Conservation (phyloP, 2,888 invertebrate genomes). For the Cacoxenus indagator region DNA sequence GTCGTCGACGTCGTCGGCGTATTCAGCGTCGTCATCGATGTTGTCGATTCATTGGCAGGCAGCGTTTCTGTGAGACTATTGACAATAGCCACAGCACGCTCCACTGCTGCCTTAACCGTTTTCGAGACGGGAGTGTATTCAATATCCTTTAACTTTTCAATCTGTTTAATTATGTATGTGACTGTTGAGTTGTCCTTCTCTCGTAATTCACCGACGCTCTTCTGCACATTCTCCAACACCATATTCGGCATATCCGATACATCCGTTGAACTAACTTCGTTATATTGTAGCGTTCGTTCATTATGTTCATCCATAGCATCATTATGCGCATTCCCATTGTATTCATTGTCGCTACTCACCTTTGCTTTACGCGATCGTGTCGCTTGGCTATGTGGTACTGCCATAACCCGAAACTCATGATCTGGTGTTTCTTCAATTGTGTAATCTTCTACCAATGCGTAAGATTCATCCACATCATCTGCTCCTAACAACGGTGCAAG, state of each 20-base stretch:
- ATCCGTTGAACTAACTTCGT: conserved; percentile 51
- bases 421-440: conserved; percentile 25
- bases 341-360: neutral
- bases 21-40: neutral
- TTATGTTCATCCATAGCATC: neutral
- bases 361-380: too few relatives aligned
- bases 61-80: neutral
- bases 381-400: too few relatives aligned
- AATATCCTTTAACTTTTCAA: conserved; percentile 33
- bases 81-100: conserved; percentile 12
- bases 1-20: neutral
- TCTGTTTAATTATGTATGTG: conserved; percentile 32
- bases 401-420: too few relatives aligned
- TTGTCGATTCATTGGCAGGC: neutral
- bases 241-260: conserved; percentile 35
- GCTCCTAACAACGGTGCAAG: too few relatives aligned
- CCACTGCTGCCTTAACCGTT: conserved; percentile 22
- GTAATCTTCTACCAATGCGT: too few relatives aligned
- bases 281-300: conserved; percentile 44
- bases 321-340: neutral
- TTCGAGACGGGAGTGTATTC: conserved; percentile 26
- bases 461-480: too few relatives aligned
- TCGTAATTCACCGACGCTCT: conserved; percentile 33
- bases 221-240: conserved; percentile 27
- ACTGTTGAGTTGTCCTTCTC: conserved; percentile 35